Percentiles rank a stretch among this genome's conserved stretches.
Conservation (phyloP, 2,888 invertebrate species). For the Drosophila gaucha region DNA sequence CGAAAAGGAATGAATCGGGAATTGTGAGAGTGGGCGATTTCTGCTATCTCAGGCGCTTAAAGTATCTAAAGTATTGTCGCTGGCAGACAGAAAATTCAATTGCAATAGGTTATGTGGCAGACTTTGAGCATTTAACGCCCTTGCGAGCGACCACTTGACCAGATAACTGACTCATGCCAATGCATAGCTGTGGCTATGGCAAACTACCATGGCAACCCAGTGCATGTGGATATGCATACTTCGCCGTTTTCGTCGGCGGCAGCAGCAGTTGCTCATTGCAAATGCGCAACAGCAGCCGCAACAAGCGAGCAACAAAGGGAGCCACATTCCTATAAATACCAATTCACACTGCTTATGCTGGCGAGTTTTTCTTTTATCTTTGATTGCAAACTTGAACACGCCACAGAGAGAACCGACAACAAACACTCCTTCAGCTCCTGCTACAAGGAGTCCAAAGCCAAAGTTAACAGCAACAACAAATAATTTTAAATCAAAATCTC, state of each 20-base stretch:
- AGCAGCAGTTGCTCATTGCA: slow-evolving; percentile 55
- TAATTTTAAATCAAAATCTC: slow-evolving; percentile 38
- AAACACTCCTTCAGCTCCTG: slow-evolving; percentile 57
- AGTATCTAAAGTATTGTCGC: slow-evolving; percentile 4
- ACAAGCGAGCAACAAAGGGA: slow-evolving; percentile 33
- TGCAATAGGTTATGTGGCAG: slow-evolving; percentile 25
- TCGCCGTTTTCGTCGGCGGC: slow-evolving; percentile 2
- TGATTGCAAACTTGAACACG: slow-evolving; percentile 72
- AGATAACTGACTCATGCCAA: slow-evolving; percentile 37
- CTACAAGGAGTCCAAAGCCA: slow-evolving; percentile 25
- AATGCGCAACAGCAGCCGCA: slow-evolving; percentile 57
- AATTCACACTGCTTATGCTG: slow-evolving; percentile 65
- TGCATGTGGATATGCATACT: slow-evolving; percentile 12
- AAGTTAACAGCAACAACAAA: slow-evolving; percentile 13
- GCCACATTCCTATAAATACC: slow-evolving; percentile 77
- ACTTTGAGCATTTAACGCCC: slow-evolving; percentile 26
- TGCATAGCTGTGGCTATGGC: not conserved
- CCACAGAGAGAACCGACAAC: slow-evolving; percentile 32
- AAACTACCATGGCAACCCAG: slow-evolving; percentile 1
- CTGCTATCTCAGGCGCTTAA: not conserved
- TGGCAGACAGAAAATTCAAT: slow-evolving; percentile 20
- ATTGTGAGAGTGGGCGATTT: not conserved
- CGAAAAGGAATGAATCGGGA: too few relatives aligned
- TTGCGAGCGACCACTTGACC: slow-evolving; percentile 26
- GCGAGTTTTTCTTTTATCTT: slow-evolving; percentile 70